Evolutionary conservation across 2,888 invertebrate species (phyloP).

Genomic region (Macrophya alboannulata): DNA sequence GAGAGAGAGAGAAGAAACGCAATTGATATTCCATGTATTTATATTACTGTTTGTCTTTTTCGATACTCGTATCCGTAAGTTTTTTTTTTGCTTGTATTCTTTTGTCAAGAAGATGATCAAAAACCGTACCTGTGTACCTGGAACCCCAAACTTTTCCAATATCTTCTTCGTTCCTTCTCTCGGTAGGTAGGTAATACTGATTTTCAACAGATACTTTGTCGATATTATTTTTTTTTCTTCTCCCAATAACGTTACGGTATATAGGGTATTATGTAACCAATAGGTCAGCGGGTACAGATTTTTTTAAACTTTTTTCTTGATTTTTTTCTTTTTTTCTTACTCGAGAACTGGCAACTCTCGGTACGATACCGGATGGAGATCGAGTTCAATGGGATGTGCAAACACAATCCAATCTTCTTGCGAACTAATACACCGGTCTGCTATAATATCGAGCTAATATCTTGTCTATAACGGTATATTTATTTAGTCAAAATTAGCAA

Average conservation of each 20-base stretch:
- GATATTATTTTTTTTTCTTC: not conserved
- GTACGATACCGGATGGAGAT: conserved; percentile 27
- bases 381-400: conserved; percentile 13
- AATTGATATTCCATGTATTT: not conserved
- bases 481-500: not conserved
- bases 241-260: not conserved
- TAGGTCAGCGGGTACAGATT: not conserved
- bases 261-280: not conserved
- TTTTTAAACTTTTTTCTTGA: not conserved
- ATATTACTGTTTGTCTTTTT: not conserved
- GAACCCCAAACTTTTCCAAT: conserved; percentile 25
- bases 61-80: not conserved
- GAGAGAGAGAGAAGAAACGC: not conserved
- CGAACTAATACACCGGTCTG: not conserved
- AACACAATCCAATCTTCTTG: conserved; percentile 27
- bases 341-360: not conserved
- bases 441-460: not conserved
- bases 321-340: no score
- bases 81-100: not conserved
- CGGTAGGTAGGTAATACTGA: not conserved
- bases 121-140: not conserved
- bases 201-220: not conserved
- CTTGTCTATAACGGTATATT: not conserved
- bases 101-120: not conserved
- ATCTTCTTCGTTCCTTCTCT: not conserved